A percentile compares a stretch with the other conserved stretches of the same genome.
These are phyloP conservation scores for Sebastes alutus DNA, from an alignment of 2,797 vertebrate species.

Conservation along the genomic window DNA sequence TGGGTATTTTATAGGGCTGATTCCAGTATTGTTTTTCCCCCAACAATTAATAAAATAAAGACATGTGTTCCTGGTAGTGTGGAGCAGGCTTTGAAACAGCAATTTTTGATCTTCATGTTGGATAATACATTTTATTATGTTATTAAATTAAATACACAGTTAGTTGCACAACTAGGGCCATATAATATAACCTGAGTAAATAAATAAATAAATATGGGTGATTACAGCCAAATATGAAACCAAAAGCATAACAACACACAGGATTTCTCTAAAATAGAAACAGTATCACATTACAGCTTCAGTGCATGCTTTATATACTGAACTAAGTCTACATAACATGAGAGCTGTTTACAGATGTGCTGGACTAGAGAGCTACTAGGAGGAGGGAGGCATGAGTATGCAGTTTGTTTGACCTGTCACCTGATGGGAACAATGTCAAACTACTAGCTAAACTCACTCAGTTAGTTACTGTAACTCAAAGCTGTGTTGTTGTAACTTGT, in stretches of 20 bases:
- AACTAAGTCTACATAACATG: too few species aligned
- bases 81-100: too few species aligned
- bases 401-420: constrained; percentile 29
- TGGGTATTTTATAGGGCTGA: background rate
- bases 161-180: background rate
- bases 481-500: too few species aligned
- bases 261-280: background rate
- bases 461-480: background rate
- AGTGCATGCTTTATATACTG: background rate
- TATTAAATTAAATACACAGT: too few species aligned
- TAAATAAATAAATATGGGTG: background rate
- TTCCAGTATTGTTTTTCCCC: background rate
- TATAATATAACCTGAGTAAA: background rate
- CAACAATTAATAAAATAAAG: too few species aligned
- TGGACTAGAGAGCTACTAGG: background rate
- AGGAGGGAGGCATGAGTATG: constrained; percentile 21
- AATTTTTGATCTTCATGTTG: too few species aligned
- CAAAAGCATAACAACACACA: background rate
- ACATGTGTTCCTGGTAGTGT: too few species aligned
- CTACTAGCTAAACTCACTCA: accelerated
- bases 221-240: background rate
- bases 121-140: too few species aligned
- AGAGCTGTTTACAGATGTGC: background rate
- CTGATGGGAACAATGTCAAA: background rate
- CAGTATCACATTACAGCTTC: background rate